phyloP scores from a whole-genome alignment of 1,140 invertebrate genomes.

The Aphaenogaster floridana region DNA sequence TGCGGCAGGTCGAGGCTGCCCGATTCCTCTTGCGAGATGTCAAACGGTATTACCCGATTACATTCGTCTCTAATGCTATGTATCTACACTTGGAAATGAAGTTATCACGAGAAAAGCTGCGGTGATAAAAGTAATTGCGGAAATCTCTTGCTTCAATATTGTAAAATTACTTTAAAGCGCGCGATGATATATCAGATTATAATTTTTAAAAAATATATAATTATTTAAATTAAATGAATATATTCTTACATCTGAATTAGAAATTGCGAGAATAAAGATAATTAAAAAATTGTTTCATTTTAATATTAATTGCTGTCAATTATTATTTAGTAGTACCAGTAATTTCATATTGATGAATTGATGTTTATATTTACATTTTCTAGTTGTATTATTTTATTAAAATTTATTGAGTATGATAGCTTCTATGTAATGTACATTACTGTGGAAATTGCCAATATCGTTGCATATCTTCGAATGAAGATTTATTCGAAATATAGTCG shows the following conservation, averaged over 20 bases:
- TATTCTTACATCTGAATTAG: background rate
- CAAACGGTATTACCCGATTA: background rate
- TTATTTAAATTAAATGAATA: background rate
- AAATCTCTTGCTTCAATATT: background rate
- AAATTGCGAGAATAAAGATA: background rate
- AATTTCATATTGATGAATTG: background rate
- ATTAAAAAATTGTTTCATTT: conserved; percentile 8
- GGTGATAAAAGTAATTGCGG: background rate
- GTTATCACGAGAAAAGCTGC: background rate
- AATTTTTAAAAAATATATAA: background rate
- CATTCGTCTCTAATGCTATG: background rate
- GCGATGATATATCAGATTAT: background rate
- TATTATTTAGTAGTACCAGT: background rate
- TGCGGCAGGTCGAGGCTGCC: conserved; percentile 28
- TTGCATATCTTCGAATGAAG: background rate
- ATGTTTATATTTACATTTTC: background rate
- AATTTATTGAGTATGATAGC: conserved; percentile 17
- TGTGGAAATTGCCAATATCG: conserved; percentile 5
- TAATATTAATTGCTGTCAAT: background rate
- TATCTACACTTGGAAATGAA: background rate
- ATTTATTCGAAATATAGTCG: conserved; percentile 1
- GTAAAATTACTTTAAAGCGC: background rate
- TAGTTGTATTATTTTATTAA: background rate
- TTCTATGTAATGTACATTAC: background rate
- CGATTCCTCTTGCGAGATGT: background rate